phyloP scores from a whole-genome alignment of 2,888 invertebrate genomes.

The Athalia rosae region DNA sequence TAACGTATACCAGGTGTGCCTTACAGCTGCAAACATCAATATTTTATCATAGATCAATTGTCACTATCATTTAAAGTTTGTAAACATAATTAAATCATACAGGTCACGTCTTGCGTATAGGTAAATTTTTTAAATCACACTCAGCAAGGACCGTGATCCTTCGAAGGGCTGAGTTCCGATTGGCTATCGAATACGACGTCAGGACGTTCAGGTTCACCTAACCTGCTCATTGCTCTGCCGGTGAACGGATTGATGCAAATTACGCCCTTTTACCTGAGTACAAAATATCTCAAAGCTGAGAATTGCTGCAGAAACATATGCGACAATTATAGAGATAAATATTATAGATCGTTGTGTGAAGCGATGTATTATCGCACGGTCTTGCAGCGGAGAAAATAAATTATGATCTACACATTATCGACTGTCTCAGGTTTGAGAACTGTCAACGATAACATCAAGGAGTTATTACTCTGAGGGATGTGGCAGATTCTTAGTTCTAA shows the following conservation, averaged over 20 bases:
- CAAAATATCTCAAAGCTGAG: neutral
- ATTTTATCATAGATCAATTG: no score
- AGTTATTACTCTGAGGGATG: slow-evolving; percentile 18
- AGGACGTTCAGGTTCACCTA: slow-evolving; percentile 53
- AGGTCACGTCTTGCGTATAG: neutral
- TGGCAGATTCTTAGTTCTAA: neutral
- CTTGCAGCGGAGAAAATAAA: neutral
- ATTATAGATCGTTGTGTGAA: neutral
- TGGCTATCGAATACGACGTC: slow-evolving; percentile 36
- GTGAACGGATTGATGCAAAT: slow-evolving; percentile 51
- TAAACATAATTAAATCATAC: slow-evolving; percentile 19
- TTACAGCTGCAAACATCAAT: no score
- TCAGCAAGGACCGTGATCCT: slow-evolving; percentile 39
- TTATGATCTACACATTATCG: slow-evolving; percentile 26
- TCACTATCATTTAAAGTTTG: neutral
- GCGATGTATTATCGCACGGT: neutral
- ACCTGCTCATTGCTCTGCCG: slow-evolving; percentile 59
- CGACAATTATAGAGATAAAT: slow-evolving; percentile 6
- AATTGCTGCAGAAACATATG: neutral
- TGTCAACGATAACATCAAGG: slow-evolving; percentile 29
- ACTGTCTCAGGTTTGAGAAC: slow-evolving; percentile 33
- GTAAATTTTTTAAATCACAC: slow-evolving; percentile 33
- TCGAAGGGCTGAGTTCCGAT: slow-evolving; percentile 31
- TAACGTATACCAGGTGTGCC: no score
- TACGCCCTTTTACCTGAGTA: neutral